Evolutionary conservation across 2,113 vertebrate genomes (phyloP), one percentile per base, ranked within the genome.

Genomic region (Agapornis roseicollis): DNA sequence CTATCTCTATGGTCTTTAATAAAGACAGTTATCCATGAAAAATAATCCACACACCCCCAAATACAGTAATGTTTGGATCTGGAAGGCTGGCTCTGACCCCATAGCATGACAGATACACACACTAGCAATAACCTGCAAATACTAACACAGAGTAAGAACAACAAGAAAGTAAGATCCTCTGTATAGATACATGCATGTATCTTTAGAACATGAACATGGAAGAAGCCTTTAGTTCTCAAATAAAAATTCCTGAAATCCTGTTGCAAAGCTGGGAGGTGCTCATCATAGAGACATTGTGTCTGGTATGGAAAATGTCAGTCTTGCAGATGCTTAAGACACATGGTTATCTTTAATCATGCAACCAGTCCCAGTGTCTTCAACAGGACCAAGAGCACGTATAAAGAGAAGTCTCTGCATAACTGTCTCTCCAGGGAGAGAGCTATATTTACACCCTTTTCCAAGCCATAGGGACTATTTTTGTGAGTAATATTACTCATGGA

Each of bases 361-460:
- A 39, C 0, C 1, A 29, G 53, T 55, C 49, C 55, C 60, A 50
- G 31, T 60, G 81, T 66, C 82, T 94, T 88, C 74, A 71, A 35
- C 42, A 25, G 66, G 70, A 69, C 66, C 2, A 4, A 22, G 47
- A 50, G 64, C 64, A 88, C 0, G 0, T 74, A 68, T 33, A 33
- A 91, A 68, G 81, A 80, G 37, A 81, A 87, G 52, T 64, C 82
- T 64, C 13, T 46, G 68, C 58, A 25, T 77, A 87, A 93, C 87
- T 90, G 42, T 72, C 68, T 96, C 91, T 93, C 39, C 69, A 88
- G 68, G 22, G 60, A 88, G 69, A 41, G 33, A 95, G 42, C 47
- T 95, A 24, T 88, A 93, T 95, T 95, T 89, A 85, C 88, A 68
- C 80, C 47, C 39, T 69, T 88, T 92, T 93, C 84, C 74, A 94